Conservation (phyloP, 2,888 invertebrate genomes). For the Alviniconcha strummeri region DNA sequence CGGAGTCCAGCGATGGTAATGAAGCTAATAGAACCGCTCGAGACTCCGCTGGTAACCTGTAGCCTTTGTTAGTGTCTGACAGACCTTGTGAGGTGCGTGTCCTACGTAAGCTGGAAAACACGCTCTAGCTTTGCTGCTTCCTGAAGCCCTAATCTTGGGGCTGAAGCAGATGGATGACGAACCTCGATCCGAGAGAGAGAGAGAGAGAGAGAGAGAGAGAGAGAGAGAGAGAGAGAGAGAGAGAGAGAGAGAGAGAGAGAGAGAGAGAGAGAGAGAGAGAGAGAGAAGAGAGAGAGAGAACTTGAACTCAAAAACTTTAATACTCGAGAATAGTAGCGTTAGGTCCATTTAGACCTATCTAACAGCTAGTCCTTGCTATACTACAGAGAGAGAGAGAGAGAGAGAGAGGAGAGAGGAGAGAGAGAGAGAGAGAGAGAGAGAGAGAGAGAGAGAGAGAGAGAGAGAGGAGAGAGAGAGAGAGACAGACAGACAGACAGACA, state of each 20-base stretch:
- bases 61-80: not conserved
- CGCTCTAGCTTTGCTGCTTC: too few relatives aligned
- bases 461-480: not conserved
- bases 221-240: not conserved
- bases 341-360: too few relatives aligned
- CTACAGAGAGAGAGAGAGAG: too few relatives aligned
- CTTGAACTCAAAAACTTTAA: too few relatives aligned
- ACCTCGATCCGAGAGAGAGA: not conserved
- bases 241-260: not conserved
- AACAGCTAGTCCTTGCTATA: too few relatives aligned
- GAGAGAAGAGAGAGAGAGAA: not conserved
- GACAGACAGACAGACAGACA: not conserved
- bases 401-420: not conserved
- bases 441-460: too few relatives aligned
- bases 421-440: too few relatives aligned
- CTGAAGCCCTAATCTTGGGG: too few relatives aligned
- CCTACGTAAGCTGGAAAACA: not conserved
- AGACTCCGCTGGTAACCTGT: not conserved
- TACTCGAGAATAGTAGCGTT: too few relatives aligned
- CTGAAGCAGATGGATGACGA: not conserved
- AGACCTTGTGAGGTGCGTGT: not conserved
- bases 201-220: constrained; percentile 1
- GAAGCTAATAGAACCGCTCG: too few relatives aligned
- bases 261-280: not conserved
- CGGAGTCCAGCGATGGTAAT: too few relatives aligned